Conservation (phyloP, 92 coral and sea anemone genomes). For the Siderastrea radians region DNA sequence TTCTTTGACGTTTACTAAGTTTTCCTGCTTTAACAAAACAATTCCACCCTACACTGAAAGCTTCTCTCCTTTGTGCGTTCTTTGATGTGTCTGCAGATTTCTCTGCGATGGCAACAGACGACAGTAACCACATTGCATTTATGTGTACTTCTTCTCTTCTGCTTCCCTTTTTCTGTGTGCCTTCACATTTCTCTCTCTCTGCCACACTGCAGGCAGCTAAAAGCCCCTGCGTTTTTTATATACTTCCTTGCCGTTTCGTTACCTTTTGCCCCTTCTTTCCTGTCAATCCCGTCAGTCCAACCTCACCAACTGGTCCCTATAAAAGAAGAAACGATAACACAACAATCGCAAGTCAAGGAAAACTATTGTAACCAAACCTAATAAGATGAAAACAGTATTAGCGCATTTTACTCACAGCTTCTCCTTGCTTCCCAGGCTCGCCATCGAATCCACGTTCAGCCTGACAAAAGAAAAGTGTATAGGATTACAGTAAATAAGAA, state of each 20-base stretch:
- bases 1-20: no score
- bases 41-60: no score
- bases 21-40: no score
- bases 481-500: not conserved
- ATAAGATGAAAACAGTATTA: not conserved
- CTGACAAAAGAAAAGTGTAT: constrained; percentile 28
- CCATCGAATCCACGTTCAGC: constrained; percentile 73
- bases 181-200: not conserved
- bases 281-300: constrained; percentile 70
- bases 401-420: constrained; percentile 5
- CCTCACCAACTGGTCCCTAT: constrained; percentile 71
- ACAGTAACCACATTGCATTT: not conserved
- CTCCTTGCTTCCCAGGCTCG: constrained; percentile 59
- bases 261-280: constrained; percentile 74
- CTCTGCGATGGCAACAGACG: no score
- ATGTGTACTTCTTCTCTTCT: not conserved
- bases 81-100: no score
- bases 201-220: not conserved
- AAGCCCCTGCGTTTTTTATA: not conserved
- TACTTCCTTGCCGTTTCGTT: not conserved
- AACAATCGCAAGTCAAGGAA: not conserved
- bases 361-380: not conserved
- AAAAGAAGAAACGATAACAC: not conserved
- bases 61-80: no score
- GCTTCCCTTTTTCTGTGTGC: not conserved